Evolutionary conservation across 2,113 vertebrate species (phyloP).

Genomic region (Gnathonemus echidnorhynchus): DNA sequence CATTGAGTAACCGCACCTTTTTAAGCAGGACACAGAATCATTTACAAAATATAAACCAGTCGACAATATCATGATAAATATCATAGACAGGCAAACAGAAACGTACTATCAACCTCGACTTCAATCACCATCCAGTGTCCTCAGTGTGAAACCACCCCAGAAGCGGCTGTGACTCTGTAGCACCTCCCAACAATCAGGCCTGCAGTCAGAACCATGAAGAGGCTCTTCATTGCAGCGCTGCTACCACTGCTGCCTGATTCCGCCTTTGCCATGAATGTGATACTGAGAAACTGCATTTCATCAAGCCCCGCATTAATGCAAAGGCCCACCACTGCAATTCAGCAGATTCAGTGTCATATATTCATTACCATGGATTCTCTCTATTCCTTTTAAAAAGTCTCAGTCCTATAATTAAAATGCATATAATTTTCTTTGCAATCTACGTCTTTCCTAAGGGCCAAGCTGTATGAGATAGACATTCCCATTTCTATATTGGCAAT

Average conservation of each 20-base stretch:
- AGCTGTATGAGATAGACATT: slow-evolving; percentile 28
- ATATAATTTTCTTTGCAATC: slow-evolving; percentile 47
- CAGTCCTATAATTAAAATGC: slow-evolving; percentile 51
- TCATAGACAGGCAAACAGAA: background rate
- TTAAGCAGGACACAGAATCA: background rate
- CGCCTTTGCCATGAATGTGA: slow-evolving; percentile 44
- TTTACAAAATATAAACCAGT: background rate
- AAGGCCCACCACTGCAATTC: slow-evolving; percentile 31
- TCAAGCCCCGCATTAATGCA: slow-evolving; percentile 30
- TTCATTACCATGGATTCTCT: slow-evolving; percentile 24
- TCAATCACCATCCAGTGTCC: background rate
- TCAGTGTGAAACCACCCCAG: background rate
- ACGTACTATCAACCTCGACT: background rate
- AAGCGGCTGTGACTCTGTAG: slow-evolving; percentile 18
- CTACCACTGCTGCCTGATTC: slow-evolving; percentile 33
- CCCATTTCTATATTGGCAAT: slow-evolving; percentile 42
- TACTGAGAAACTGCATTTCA: slow-evolving; percentile 54
- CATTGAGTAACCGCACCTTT: background rate
- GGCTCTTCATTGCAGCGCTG: slow-evolving; percentile 40
- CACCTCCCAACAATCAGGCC: slow-evolving; percentile 46
- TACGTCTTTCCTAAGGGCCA: slow-evolving; percentile 36
- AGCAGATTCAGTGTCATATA: slow-evolving; percentile 30
- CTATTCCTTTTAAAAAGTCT: slow-evolving; percentile 41
- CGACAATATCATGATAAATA: background rate
- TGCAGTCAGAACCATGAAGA: slow-evolving; percentile 39